These are phyloP conservation scores for Eilema caniola DNA, from an alignment of 2,888 invertebrate species.

Conservation along the genomic window DNA sequence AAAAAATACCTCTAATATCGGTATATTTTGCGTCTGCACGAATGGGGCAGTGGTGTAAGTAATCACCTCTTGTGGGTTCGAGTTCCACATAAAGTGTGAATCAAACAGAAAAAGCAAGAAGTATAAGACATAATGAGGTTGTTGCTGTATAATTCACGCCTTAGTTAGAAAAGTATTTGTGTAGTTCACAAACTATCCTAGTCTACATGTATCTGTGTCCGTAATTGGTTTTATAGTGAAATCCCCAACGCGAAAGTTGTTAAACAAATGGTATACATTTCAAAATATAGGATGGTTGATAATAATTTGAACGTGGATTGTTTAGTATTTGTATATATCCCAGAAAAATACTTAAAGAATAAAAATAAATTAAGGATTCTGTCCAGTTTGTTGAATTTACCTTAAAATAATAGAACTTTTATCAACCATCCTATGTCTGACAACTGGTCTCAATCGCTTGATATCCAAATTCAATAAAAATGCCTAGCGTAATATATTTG, in stretches of 20 bases:
- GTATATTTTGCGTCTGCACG: not conserved
- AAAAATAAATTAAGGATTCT: not conserved
- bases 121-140: too few relatives aligned
- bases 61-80: not conserved
- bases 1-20: not conserved
- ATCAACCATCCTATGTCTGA: not conserved
- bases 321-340: not conserved
- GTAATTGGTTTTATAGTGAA: not conserved
- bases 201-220: not conserved
- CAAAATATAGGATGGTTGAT: not conserved
- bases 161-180: not conserved
- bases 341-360: too few relatives aligned
- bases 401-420: not conserved
- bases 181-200: not conserved
- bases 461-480: too few relatives aligned
- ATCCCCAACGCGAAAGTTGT: not conserved
- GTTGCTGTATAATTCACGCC: too few relatives aligned
- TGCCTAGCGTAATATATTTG: not conserved
- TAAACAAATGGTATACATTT: not conserved
- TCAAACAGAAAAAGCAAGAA: too few relatives aligned
- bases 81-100: not conserved
- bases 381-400: too few relatives aligned
- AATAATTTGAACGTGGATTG: not conserved
- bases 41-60: not conserved
- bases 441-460: not conserved